A percentile compares a stretch with the other conserved stretches of the same genome.
Evolutionary conservation across 2,113 vertebrate genomes (phyloP).

Genomic region (Neopipo cinnamomea): DNA sequence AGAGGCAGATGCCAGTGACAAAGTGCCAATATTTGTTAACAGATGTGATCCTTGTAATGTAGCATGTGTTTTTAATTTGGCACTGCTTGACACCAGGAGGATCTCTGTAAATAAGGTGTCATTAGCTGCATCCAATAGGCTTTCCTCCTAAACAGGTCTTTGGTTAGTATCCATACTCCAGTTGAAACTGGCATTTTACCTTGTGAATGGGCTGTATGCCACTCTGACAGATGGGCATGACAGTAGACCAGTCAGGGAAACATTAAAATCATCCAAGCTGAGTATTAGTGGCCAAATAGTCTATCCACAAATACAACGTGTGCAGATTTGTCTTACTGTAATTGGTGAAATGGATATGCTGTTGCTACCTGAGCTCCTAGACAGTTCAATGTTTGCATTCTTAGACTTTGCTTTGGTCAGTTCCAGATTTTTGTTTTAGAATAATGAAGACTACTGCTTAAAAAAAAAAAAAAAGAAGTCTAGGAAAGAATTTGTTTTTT

Average conservation of each 20-base stretch:
- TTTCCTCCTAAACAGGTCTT: slow-evolving; percentile 42
- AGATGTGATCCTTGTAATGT: slow-evolving; percentile 48
- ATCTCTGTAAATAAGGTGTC: slow-evolving; percentile 67
- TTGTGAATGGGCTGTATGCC: slow-evolving; percentile 67
- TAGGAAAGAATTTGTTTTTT: neutral
- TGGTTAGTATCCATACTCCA: slow-evolving; percentile 29
- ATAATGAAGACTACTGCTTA: neutral
- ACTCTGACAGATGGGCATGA: slow-evolving; percentile 73
- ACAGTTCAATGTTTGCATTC: neutral
- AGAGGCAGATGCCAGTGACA: slow-evolving; percentile 56
- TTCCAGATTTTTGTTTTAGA: neutral
- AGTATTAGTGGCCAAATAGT: slow-evolving; percentile 44
- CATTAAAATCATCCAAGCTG: slow-evolving; percentile 63
- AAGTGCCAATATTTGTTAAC: slow-evolving; percentile 59
- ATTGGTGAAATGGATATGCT: neutral
- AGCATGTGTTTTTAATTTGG: slow-evolving; percentile 70
- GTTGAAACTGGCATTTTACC: slow-evolving; percentile 56
- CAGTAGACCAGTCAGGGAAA: slow-evolving; percentile 64
- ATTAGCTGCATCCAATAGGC: slow-evolving; percentile 35
- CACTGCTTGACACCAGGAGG: slow-evolving; percentile 60
- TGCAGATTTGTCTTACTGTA: neutral
- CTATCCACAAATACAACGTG: slow-evolving; percentile 36
- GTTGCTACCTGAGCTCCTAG: neutral
- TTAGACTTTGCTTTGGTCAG: neutral
- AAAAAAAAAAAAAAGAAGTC: neutral